Conservation (phyloP, 2,113 vertebrate genomes). For the Poeciliopsis retropinna region DNA sequence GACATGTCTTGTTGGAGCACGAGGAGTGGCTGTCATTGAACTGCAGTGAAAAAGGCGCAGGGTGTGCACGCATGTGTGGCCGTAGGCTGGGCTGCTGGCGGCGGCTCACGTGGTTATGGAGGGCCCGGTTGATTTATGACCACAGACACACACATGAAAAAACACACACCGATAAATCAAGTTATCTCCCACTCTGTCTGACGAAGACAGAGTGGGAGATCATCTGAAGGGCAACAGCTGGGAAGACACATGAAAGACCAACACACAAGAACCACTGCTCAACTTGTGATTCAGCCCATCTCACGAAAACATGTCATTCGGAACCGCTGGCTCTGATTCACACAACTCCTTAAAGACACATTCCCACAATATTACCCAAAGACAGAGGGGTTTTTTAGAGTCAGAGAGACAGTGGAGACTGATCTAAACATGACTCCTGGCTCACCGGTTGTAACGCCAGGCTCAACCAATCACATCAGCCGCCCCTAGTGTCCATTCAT, state of each 20-base stretch:
- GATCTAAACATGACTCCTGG: slow-evolving; percentile 40
- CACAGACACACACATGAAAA: slow-evolving; percentile 36
- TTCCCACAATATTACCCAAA: slow-evolving; percentile 13
- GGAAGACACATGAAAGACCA: slow-evolving; percentile 12
- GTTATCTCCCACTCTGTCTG: slow-evolving; percentile 5
- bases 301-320: slow-evolving; percentile 70
- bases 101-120: slow-evolving; percentile 21
- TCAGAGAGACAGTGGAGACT: slow-evolving; percentile 24
- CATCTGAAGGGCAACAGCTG: slow-evolving; percentile 68
- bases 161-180: background rate
- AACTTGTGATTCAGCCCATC: slow-evolving; percentile 65
- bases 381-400: slow-evolving; percentile 33
- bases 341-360: slow-evolving; percentile 20
- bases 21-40: slow-evolving; percentile 62
- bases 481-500: slow-evolving; percentile 77
- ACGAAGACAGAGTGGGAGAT: slow-evolving; percentile 60
- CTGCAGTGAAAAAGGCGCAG: slow-evolving; percentile 40
- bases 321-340: slow-evolving; percentile 64
- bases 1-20: slow-evolving; percentile 32
- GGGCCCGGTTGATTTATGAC: slow-evolving; percentile 36
- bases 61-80: slow-evolving; percentile 11
- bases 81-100: slow-evolving; percentile 14
- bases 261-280: slow-evolving; percentile 55
- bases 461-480: slow-evolving; percentile 69
- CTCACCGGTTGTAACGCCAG: slow-evolving; percentile 31